Evolutionary conservation across 2,113 vertebrate species (phyloP).

Genomic region (Gnathonemus longibarbis): DNA sequence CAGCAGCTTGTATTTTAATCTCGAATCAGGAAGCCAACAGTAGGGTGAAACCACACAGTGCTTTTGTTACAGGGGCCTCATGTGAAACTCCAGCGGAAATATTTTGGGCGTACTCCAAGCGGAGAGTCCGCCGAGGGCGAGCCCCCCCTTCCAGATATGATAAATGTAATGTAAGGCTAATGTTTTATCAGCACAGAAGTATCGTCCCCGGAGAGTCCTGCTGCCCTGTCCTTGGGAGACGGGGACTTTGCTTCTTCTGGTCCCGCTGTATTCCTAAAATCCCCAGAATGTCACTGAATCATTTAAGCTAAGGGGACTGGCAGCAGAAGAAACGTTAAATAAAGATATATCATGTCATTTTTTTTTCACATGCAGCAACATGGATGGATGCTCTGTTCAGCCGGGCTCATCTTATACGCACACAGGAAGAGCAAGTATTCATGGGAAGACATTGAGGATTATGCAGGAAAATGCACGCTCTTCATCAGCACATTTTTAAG

Average conservation of each 20-base stretch:
- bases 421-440: neutral
- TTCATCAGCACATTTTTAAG: neutral
- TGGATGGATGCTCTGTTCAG: neutral
- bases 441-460: neutral
- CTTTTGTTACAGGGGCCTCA: neutral
- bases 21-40: neutral
- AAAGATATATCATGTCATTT: neutral
- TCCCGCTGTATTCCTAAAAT: neutral
- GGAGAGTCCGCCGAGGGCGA: neutral
- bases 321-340: neutral
- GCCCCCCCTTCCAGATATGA: neutral
- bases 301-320: neutral
- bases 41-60: neutral
- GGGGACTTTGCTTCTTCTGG: neutral
- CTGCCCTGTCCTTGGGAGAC: slow-evolving; percentile 18
- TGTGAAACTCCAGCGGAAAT: neutral
- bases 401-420: neutral
- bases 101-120: neutral
- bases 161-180: neutral
- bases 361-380: neutral
- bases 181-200: slow-evolving; percentile 25
- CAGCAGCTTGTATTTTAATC: neutral
- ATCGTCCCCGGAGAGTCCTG: slow-evolving; percentile 21
- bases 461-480: neutral
- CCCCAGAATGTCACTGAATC: neutral